Evolutionary conservation across 2,113 vertebrate genomes (phyloP).

Genomic region (Bungarus multicinctus): DNA sequence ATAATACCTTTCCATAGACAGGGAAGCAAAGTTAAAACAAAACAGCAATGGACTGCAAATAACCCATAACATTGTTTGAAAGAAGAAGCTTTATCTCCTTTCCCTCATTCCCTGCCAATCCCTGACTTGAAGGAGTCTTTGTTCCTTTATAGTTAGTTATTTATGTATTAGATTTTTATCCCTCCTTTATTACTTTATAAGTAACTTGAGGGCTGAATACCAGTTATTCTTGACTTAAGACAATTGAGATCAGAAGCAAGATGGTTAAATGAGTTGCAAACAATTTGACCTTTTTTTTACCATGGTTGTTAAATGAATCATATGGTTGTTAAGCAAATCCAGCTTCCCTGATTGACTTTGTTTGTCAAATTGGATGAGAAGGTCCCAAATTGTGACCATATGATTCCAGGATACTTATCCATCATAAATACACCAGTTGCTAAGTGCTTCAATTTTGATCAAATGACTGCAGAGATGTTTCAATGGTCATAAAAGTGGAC

Average conservation of each 20-base stretch:
- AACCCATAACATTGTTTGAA: not conserved
- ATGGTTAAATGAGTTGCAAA: not conserved
- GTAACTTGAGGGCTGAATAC: not conserved
- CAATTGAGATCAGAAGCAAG: not conserved
- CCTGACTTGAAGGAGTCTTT: not conserved
- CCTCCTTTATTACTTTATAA: not conserved
- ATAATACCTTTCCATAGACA: not conserved
- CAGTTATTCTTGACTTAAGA: not conserved
- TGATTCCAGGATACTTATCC: not conserved
- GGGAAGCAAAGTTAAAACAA: not conserved
- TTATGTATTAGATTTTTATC: not conserved
- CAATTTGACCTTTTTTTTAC: not conserved
- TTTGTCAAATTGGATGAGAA: not conserved
- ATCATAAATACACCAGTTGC: not conserved
- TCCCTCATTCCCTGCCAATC: not conserved
- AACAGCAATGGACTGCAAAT: not conserved
- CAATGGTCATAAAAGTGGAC: not conserved
- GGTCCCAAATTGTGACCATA: not conserved
- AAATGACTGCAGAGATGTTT: not conserved
- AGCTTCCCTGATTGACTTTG: not conserved
- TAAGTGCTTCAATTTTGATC: not conserved
- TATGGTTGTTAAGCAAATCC: not conserved
- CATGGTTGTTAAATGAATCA: not conserved
- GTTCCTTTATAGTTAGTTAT: not conserved
- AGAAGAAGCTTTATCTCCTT: not conserved